Evolutionary conservation across 2,113 vertebrate species (phyloP), one percentile per base, ranked within the genome.

Genomic region (Carassius gibelio): DNA sequence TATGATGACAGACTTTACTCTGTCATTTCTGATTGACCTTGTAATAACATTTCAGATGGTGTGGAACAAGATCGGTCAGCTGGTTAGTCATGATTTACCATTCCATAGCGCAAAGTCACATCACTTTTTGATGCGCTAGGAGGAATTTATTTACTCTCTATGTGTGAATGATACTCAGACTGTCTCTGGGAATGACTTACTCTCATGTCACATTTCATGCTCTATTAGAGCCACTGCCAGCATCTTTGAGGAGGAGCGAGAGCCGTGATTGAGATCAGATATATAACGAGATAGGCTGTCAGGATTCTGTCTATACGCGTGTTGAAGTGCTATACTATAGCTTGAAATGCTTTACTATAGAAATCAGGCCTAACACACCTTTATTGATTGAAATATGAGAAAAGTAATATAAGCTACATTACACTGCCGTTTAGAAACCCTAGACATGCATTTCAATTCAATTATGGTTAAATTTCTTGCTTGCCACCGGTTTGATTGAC

Each of bases 401-500:
- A 23, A 71, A 76, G 68, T 45, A 14, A 62, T 50, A 36, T 61
- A 78, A 66, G 36, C 23, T 19, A 52, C 26, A 42, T 77, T 72
- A 38, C 36, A 30, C 15, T 38, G n/a, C 48, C 17, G 45, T 81
- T 86, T 11, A 68, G n/a, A 72, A 45, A 84, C 14, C 75, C 34
- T 55, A 66, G 36, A 62, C 62, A 72, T n/a, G 36, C 59, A 36
- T 57, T 80, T 61, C 66, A 52, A 71, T 76, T 84, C 86, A 84
- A 76, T 86, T 42, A 84, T 26, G 42, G 80, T 78, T 88, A 81
- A 10, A 42, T 79, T 68, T 84, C 45, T 68, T 34, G 30, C 23
- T 34, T 75, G 48, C 11, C 57, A 17, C 17, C 42, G 76, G 57
- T 81, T 86, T 88, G 87, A 88, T 84, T 84, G 82, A 86, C 62